Percentiles rank a stretch among this genome's conserved stretches.
Evolutionary conservation across 2,113 vertebrate species (phyloP).

Genomic region (Laticauda colubrina): DNA sequence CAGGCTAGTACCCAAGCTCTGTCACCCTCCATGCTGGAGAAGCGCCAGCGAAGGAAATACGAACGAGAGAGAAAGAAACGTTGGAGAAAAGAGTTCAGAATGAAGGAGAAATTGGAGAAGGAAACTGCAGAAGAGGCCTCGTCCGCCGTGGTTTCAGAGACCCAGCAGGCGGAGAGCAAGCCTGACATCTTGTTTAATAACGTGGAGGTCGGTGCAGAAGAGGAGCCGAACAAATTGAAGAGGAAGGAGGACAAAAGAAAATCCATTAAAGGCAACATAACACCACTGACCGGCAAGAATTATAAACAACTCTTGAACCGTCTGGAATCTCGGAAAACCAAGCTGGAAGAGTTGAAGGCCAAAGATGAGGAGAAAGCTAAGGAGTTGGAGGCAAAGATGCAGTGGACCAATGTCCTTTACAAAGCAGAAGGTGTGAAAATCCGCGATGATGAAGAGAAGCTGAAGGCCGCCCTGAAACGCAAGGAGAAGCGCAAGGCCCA

Average conservation of each 20-base stretch:
- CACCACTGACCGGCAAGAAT: slow-evolving; percentile 87
- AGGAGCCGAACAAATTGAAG: slow-evolving; percentile 71
- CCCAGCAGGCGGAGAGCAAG: slow-evolving; percentile 47
- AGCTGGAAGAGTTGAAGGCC: slow-evolving; percentile 79
- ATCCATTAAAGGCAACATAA: slow-evolving; percentile 80
- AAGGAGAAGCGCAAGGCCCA: slow-evolving; percentile 80
- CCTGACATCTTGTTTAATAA: slow-evolving; percentile 80
- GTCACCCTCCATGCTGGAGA: slow-evolving; percentile 74
- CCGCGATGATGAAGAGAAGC: slow-evolving; percentile 80
- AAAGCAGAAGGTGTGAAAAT: slow-evolving; percentile 90
- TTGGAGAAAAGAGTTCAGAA: slow-evolving; percentile 81
- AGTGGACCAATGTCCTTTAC: slow-evolving; percentile 89
- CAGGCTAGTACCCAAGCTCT: slow-evolving; percentile 74
- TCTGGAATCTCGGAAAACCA: slow-evolving; percentile 78
- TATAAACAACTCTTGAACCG: slow-evolving; percentile 90
- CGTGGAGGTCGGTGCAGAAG: slow-evolving; percentile 75
- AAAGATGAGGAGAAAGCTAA: slow-evolving; percentile 78
- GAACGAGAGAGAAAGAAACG: slow-evolving; percentile 90
- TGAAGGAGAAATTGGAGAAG: slow-evolving; percentile 74
- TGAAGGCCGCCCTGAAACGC: slow-evolving; percentile 81
- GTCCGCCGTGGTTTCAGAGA: neutral
- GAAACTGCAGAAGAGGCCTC: neutral
- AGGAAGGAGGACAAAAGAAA: slow-evolving; percentile 78
- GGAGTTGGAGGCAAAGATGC: slow-evolving; percentile 82
- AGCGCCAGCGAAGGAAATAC: slow-evolving; percentile 81